Conservation (phyloP, 2,113 vertebrate genomes). For the Tyrannus savana region DNA sequence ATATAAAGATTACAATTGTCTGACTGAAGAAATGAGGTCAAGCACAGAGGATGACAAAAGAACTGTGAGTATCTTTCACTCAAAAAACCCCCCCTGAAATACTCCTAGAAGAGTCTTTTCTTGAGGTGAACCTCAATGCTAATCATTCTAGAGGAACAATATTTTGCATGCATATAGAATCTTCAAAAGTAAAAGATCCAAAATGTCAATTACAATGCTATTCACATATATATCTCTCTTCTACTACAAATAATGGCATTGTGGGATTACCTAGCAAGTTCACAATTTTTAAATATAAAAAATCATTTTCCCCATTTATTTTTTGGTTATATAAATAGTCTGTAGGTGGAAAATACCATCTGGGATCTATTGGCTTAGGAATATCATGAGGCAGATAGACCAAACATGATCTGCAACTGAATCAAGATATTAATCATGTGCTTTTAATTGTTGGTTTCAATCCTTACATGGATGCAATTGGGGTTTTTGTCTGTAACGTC, state of each 20-base stretch:
- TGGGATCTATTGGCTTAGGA: background rate
- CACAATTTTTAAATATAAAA: background rate
- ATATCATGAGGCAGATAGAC: background rate
- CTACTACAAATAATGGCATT: background rate
- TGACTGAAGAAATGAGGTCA: background rate
- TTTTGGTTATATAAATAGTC: background rate
- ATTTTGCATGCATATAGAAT: background rate
- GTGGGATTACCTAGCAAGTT: background rate
- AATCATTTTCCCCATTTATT: background rate
- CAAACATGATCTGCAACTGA: conserved; percentile 15
- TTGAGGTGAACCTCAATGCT: background rate
- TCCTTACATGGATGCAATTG: background rate
- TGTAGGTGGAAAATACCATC: background rate
- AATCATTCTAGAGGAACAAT: background rate
- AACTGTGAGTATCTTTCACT: background rate
- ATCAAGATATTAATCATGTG: background rate
- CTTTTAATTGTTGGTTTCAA: conserved; percentile 35
- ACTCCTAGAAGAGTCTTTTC: background rate
- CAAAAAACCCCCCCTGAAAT: background rate
- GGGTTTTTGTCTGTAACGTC: background rate
- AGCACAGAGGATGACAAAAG: background rate
- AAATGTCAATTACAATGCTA: background rate
- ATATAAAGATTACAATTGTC: background rate
- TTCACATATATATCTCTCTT: background rate
- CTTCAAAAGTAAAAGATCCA: background rate